Percentiles rank a stretch among this genome's conserved stretches.
These are phyloP conservation scores for Eudyptes chrysolophus DNA, from an alignment of 2,113 vertebrate genomes.

Conservation along the genomic window DNA sequence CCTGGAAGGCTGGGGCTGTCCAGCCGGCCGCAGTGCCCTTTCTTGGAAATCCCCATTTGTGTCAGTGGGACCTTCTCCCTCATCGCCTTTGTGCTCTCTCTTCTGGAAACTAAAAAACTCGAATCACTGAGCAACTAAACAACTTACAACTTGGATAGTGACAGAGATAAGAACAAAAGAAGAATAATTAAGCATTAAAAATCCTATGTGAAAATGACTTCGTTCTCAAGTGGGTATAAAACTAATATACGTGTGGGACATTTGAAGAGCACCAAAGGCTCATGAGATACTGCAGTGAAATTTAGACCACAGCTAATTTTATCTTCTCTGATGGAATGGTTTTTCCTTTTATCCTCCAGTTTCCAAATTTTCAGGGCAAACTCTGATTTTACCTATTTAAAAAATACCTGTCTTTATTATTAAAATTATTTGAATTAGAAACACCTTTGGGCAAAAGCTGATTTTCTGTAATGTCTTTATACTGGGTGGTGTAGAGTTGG, in stretches of 20 bases:
- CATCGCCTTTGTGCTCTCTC: background rate
- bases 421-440: background rate
- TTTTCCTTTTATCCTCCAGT: slow-evolving; percentile 7
- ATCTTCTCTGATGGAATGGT: slow-evolving; percentile 12
- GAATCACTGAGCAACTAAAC: slow-evolving; percentile 4
- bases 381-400: background rate
- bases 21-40: fast-evolving
- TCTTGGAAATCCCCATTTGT: background rate
- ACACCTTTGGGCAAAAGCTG: background rate
- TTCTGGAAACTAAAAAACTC: background rate
- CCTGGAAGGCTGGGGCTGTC: background rate
- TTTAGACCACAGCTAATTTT: slow-evolving; percentile 68
- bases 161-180: slow-evolving; percentile 31
- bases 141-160: background rate
- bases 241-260: slow-evolving; percentile 62
- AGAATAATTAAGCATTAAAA: slow-evolving; percentile 66
- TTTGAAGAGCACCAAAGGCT: slow-evolving; percentile 61
- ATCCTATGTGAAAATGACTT: slow-evolving; percentile 68
- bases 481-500: background rate
- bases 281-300: slow-evolving; percentile 23
- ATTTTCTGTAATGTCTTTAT: background rate
- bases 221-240: slow-evolving; percentile 55
- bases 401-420: background rate
- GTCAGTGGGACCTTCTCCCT: background rate
- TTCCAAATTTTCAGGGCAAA: slow-evolving; percentile 3